phyloP scores from a whole-genome alignment of 2,797 vertebrate species.

The Bovichtus diacanthus region DNA sequence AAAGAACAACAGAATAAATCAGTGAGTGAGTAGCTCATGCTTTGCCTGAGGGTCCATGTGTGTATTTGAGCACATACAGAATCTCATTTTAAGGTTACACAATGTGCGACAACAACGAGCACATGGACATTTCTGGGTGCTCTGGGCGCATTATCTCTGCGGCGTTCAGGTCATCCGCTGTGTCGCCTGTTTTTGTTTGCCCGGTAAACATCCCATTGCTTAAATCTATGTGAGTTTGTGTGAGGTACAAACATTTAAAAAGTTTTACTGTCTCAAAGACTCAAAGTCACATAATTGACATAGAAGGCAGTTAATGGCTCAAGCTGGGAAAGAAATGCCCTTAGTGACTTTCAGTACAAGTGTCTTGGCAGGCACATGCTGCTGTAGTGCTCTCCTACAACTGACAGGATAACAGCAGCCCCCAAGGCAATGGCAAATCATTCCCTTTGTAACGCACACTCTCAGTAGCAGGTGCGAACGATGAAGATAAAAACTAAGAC shows the following conservation, averaged over 20 bases:
- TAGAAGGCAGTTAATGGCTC: conserved; percentile 10
- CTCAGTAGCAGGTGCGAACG: conserved; percentile 82
- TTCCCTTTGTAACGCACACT: conserved; percentile 8
- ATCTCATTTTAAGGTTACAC: neutral
- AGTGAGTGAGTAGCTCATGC: neutral
- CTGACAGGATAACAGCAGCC: conserved; percentile 13
- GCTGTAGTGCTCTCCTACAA: neutral
- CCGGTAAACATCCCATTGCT: neutral
- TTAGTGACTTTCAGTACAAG: conserved; percentile 6
- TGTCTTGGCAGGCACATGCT: conserved; percentile 34
- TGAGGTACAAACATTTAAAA: too few species aligned
- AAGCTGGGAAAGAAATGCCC: conserved; percentile 26
- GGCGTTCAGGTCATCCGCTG: neutral
- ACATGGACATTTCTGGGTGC: neutral
- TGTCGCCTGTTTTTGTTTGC: neutral
- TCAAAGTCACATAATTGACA: neutral
- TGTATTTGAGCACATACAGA: neutral
- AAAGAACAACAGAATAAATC: neutral
- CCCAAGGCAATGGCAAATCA: neutral
- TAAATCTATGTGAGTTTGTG: too few species aligned
- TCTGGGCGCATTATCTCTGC: neutral
- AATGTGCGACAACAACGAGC: neutral
- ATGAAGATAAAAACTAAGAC: conserved; percentile 85
- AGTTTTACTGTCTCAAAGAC: neutral
- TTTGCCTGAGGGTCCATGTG: neutral